Base-by-base conservation (phyloP, 1,140 invertebrate species). In the Lamellibrachia luymesi region DNA sequence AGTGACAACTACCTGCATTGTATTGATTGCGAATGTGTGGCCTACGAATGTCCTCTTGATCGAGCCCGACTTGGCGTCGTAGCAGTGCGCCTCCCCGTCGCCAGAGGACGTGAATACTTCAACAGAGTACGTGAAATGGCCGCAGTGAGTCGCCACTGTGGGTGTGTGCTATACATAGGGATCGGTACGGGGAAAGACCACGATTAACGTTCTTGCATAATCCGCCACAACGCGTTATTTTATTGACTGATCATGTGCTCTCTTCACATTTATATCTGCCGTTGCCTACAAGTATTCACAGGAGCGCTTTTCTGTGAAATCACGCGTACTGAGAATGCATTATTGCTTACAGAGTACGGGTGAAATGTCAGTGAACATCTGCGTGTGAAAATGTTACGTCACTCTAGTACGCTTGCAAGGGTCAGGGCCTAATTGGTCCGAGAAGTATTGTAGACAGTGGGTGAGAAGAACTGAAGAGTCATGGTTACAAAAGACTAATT, bases 41-140 rank as follows among this genome's bases (percentile, higher is more conserved):
- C 97, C 97, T 64, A 94, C 94, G 94, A 96, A 96, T 4, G 94
- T 94, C 38, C 96, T 94, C 94, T 96, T 96, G 25, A 97, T 93
- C 8, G 95, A 94, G 90, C 96, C 97, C 27, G 96, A 96, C 95
- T 97, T 97, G n/a, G 97, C 96, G 94, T 97, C 97, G 94, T 95
- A 97, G 90, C 96, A 95, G 91, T 96, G 94, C 22, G 95, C 96
- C 2, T 94, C 91, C 7, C 94, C 94, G 94, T 97, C 96, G 0
- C 96, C 96, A 95, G 96, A 96, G 7, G 96, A 97, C 38, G 97
- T 97, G 93, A 95, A 97, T 25, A 97, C 97, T 97, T 80, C 64
- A 80, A 80, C 64, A 80, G 64, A 80, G 64, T 80, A 80, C 64
- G 64, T 80, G 64, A 80, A 1, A 80, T 80, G 1, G 64, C 64